phyloP scores from a whole-genome alignment of 2,113 vertebrate genomes.

The Rhagologus leucostigma region DNA sequence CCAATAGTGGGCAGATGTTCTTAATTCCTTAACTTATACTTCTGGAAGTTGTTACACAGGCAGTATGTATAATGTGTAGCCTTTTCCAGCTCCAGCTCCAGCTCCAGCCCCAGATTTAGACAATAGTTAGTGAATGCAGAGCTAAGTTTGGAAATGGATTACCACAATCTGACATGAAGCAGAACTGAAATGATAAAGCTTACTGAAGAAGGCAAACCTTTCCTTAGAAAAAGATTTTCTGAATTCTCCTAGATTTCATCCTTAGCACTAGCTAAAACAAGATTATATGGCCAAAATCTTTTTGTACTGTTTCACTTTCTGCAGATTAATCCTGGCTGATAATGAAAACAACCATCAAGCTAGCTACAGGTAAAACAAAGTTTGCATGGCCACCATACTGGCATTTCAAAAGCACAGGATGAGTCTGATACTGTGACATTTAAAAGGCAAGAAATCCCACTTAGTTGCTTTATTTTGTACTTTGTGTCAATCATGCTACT shows the following conservation, averaged over 20 bases:
- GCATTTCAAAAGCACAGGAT: not conserved
- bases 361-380: slow-evolving; percentile 1
- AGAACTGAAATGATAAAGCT: not conserved
- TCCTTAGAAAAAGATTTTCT: not conserved
- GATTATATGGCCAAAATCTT: not conserved
- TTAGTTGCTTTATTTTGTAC: not conserved
- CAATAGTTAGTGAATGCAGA: not conserved
- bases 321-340: not conserved
- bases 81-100: not conserved
- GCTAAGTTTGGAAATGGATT: not conserved
- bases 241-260: not conserved
- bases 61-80: not conserved
- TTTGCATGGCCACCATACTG: not conserved
- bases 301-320: not conserved
- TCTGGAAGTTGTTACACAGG: not conserved
- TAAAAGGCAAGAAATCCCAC: not conserved
- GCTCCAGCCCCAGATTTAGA: not conserved
- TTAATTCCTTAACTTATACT: not conserved
- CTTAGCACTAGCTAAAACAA: not conserved
- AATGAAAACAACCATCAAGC: not conserved
- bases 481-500: not conserved
- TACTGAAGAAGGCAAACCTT: not conserved
- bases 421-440: not conserved
- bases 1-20: not conserved
- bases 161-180: not conserved